Evolutionary conservation across 2,888 invertebrate species (phyloP).

Genomic region (Mesorhabditis spiculigera): DNA sequence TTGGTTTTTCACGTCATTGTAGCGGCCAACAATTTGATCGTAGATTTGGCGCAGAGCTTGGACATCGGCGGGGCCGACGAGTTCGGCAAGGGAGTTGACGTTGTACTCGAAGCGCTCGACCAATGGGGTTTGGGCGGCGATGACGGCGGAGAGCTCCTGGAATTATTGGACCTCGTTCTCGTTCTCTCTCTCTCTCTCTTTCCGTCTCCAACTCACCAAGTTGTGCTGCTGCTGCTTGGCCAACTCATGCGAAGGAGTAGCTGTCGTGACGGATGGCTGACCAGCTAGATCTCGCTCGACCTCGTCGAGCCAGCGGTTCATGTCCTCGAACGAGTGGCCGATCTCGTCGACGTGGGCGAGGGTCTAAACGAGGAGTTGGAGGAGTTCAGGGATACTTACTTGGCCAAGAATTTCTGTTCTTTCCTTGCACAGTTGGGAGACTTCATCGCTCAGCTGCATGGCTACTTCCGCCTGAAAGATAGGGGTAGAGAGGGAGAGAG

Average conservation of each 20-base stretch:
- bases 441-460: conserved; percentile 80
- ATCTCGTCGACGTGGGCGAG: conserved; percentile 91
- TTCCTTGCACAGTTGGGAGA: conserved; percentile 81
- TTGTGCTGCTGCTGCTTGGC: conserved; percentile 91
- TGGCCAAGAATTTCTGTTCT: conserved; percentile 87
- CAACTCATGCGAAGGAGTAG: conserved; percentile 81
- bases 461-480: conserved; percentile 14
- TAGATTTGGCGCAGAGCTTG: conserved; percentile 69
- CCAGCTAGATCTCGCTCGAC: conserved; percentile 87
- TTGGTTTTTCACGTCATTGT: conserved; percentile 70
- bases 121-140: conserved; percentile 87
- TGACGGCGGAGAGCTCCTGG: conserved; percentile 78
- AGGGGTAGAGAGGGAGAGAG: neutral
- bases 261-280: conserved; percentile 72
- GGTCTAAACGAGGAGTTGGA: conserved; percentile 58
- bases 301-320: conserved; percentile 65
- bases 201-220: conserved; percentile 66
- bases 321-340: conserved; percentile 84
- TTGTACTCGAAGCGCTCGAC: conserved; percentile 87
- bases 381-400: conserved; percentile 59
- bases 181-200: neutral
- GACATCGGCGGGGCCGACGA: conserved; percentile 56
- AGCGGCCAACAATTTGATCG: conserved; percentile 21
- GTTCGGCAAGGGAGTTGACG: conserved; percentile 59
- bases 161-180: too few relatives aligned